Percentiles rank a stretch among this genome's conserved stretches.
Evolutionary conservation across 2,888 invertebrate species (phyloP).

Genomic region (Phyto melanocephala): DNA sequence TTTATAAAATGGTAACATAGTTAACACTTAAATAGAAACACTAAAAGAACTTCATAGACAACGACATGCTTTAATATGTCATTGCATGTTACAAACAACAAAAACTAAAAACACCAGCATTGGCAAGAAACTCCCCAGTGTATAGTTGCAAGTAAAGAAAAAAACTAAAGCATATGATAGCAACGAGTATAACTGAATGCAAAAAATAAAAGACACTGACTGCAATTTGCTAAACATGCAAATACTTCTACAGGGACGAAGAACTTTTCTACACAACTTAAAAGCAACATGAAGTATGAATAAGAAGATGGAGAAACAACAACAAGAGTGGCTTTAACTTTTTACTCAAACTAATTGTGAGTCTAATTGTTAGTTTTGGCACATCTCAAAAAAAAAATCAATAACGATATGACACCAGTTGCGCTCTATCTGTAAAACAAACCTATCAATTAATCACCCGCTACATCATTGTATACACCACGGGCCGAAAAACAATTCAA

Average conservation of each 20-base stretch:
- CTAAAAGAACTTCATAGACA: constrained; percentile 26
- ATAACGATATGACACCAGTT: constrained; percentile 24
- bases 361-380: constrained; percentile 51
- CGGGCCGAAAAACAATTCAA: no score
- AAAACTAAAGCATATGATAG: constrained; percentile 3
- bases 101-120: neutral
- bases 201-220: neutral
- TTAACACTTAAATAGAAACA: constrained; percentile 54
- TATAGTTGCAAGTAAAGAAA: constrained; percentile 13
- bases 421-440: no score
- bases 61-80: neutral
- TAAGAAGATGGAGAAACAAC: neutral
- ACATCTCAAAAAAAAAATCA: neutral
- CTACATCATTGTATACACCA: no score
- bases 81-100: neutral
- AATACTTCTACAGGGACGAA: constrained; percentile 49
- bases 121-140: constrained; percentile 36
- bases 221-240: constrained; percentile 49
- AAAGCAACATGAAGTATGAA: neutral
- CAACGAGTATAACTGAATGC: neutral
- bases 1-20: constrained; percentile 54
- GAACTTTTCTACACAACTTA: constrained; percentile 8
- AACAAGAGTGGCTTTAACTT: neutral
- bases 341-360: constrained; percentile 41
- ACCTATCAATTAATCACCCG: no score